Conservation (phyloP, 2,888 invertebrate species). For the Dasysyrphus albostriatus region DNA sequence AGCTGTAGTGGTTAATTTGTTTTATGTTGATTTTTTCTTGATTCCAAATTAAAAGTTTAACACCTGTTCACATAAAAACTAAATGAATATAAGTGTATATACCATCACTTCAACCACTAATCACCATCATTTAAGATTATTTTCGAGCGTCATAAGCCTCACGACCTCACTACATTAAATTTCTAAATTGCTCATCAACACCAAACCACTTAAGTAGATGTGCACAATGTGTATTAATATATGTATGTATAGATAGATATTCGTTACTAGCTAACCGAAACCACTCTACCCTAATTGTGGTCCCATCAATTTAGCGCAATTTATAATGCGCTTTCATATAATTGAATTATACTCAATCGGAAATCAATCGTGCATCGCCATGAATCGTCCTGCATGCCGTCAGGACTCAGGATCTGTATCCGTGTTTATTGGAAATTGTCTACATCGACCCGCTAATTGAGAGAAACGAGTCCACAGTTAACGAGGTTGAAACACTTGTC, state of each 20-base stretch:
- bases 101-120: neutral
- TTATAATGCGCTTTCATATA: slow-evolving; percentile 48
- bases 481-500: slow-evolving; percentile 71
- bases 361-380: slow-evolving; percentile 54
- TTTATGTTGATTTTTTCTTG: too few relatives aligned
- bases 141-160: neutral
- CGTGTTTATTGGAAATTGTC: slow-evolving; percentile 44
- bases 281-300: slow-evolving; percentile 11
- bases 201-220: slow-evolving; percentile 18
- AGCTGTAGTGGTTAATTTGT: too few relatives aligned
- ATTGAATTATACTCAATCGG: slow-evolving; percentile 56
- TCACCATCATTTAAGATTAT: slow-evolving; percentile 19
- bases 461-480: slow-evolving; percentile 59
- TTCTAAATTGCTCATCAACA: slow-evolving; percentile 44
- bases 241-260: neutral
- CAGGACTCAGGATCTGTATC: slow-evolving; percentile 1
- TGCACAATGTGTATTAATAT: neutral
- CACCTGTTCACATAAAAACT: neutral
- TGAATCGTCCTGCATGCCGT: slow-evolving; percentile 10
- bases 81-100: too few relatives aligned
- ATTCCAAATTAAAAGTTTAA: neutral
- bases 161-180: neutral
- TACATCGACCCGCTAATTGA: slow-evolving; percentile 65
- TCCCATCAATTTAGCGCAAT: slow-evolving; percentile 58
- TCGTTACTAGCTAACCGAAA: neutral